A percentile compares a stretch with the other conserved stretches of the same genome.
phyloP scores from a whole-genome alignment of 2,113 vertebrate species.

The Regulus satrapa region DNA sequence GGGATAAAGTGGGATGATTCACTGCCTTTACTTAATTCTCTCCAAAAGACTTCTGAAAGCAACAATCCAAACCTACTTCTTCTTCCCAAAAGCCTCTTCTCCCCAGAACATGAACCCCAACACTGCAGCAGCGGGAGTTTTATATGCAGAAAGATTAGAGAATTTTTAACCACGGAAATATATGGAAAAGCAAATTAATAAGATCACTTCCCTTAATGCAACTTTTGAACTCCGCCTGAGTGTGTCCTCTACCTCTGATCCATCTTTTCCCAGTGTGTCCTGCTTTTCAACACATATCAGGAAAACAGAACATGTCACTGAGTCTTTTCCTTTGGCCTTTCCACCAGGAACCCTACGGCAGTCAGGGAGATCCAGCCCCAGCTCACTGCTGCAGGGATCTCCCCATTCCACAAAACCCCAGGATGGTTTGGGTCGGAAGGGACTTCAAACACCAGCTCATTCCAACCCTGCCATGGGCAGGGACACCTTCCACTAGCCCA shows the following conservation, averaged over 20 bases:
- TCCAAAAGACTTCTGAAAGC: background rate
- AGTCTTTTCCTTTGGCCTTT: background rate
- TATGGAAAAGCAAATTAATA: background rate
- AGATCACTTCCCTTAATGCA: background rate
- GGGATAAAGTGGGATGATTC: background rate
- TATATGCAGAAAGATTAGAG: background rate
- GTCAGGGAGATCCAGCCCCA: background rate
- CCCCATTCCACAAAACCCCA: background rate
- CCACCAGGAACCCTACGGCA: background rate
- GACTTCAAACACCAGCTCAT: background rate
- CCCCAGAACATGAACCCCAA: background rate
- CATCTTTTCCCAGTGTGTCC: background rate
- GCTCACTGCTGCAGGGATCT: background rate
- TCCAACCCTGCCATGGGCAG: background rate
- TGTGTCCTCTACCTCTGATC: fast-evolving
- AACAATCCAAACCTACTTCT: background rate
- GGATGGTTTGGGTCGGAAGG: background rate
- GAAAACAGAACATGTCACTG: background rate
- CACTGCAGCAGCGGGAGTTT: too few species aligned
- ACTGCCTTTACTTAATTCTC: background rate
- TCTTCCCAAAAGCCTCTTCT: background rate
- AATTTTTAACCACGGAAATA: background rate
- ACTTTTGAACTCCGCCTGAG: background rate
- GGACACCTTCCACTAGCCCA: background rate
- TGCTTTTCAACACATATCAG: background rate